phyloP scores from a whole-genome alignment of 1,140 invertebrate genomes.

The Achatina immaculata region DNA sequence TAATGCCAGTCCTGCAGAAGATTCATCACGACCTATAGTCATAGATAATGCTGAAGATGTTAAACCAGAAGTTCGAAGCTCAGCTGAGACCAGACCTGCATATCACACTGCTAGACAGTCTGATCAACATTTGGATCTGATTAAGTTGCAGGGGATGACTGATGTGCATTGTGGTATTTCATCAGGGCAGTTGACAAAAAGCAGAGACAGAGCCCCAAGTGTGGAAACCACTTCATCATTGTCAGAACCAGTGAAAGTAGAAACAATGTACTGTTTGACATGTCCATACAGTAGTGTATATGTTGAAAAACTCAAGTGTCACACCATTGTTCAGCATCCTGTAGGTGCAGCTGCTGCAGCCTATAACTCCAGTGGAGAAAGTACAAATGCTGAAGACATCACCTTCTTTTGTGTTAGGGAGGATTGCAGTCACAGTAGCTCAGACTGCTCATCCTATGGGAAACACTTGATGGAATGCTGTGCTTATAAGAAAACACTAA shows the following conservation, averaged over 20 bases:
- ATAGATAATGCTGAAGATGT: slow-evolving; percentile 19
- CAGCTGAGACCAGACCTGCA: neutral
- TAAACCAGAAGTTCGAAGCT: slow-evolving; percentile 8
- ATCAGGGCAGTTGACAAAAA: neutral
- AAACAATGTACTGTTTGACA: slow-evolving; percentile 33
- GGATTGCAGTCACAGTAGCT: slow-evolving; percentile 11
- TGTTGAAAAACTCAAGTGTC: slow-evolving; percentile 36
- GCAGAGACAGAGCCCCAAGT: neutral
- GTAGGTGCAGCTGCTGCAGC: slow-evolving; percentile 13
- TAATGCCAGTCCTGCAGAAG: neutral
- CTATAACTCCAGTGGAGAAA: slow-evolving; percentile 2
- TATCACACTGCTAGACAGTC: neutral
- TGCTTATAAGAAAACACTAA: neutral
- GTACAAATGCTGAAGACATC: neutral
- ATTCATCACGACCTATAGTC: neutral
- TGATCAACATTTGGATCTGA: neutral
- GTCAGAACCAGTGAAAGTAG: slow-evolving; percentile 20
- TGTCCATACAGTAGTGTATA: slow-evolving; percentile 36
- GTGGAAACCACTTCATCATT: neutral
- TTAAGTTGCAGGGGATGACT: neutral
- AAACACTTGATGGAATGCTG: slow-evolving; percentile 30
- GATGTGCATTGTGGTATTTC: neutral
- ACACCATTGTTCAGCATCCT: slow-evolving; percentile 32
- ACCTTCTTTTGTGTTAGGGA: slow-evolving; percentile 36
- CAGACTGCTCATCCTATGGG: neutral